Percentiles rank a stretch among this genome's conserved stretches.
Evolutionary conservation across 2,797 vertebrate species (phyloP).

Genomic region (Bradypodion ventrale): DNA sequence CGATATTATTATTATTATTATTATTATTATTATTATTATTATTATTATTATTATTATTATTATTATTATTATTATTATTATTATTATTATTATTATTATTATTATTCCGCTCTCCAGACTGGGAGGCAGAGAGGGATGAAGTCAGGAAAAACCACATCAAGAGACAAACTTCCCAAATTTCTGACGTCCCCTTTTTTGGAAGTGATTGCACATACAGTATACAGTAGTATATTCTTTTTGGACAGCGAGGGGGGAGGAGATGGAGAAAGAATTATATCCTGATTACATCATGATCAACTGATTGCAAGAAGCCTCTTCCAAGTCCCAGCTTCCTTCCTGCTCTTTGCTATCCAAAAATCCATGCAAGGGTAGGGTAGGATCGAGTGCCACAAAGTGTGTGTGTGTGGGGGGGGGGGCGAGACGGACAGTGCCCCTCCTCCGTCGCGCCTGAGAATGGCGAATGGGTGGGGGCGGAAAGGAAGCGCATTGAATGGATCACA

Average conservation of each 20-base stretch:
- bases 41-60: no score
- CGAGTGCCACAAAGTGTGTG: background rate
- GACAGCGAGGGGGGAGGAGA: background rate
- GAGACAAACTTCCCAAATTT: background rate
- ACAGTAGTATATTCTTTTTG: background rate
- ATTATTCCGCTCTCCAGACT: background rate
- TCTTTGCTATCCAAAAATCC: background rate
- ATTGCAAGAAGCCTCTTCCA: conserved; percentile 15
- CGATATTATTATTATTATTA: no score
- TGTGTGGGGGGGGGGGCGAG: background rate
- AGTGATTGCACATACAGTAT: background rate
- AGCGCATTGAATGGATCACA: background rate
- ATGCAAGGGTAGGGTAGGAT: background rate
- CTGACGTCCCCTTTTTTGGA: background rate
- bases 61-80: no score
- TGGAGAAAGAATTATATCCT: background rate
- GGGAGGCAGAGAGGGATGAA: background rate
- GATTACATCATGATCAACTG: conserved; percentile 36
- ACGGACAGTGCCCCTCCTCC: background rate
- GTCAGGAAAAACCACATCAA: no score
- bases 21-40: no score
- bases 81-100: no score
- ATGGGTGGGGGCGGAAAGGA: background rate
- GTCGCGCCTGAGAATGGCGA: background rate
- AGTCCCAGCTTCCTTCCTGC: conserved; percentile 27